Conservation (phyloP, 2,888 invertebrate genomes). For the Athalia cordata region DNA sequence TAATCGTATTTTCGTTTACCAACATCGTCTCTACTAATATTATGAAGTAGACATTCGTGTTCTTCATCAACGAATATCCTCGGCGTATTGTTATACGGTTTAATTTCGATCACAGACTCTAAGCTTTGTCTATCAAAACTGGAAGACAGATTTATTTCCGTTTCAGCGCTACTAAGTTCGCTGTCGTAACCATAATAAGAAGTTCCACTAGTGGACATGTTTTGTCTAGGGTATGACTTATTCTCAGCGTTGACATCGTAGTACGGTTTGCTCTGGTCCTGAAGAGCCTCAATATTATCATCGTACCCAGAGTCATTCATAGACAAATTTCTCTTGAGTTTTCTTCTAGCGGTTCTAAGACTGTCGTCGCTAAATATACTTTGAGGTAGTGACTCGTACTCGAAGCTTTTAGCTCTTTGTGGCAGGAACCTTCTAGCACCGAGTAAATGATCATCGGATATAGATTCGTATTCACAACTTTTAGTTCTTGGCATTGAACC, state of each 20-base stretch:
- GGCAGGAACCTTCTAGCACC: conserved; percentile 51
- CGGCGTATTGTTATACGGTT: conserved; percentile 46
- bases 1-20: conserved; percentile 61
- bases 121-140: conserved; percentile 69
- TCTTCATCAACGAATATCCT: conserved; percentile 48
- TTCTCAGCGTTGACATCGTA: conserved; percentile 68
- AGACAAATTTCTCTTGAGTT: conserved; percentile 68
- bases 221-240: conserved; percentile 53
- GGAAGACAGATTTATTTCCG: conserved; percentile 74
- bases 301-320: conserved; percentile 69
- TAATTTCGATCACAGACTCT: conserved; percentile 49
- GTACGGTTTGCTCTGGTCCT: conserved; percentile 70
- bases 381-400: conserved; percentile 67
- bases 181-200: conserved; percentile 77
- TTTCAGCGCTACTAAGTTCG: conserved; percentile 75
- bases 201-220: conserved; percentile 46
- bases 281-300: conserved; percentile 68
- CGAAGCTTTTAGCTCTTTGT: conserved; percentile 67
- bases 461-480: conserved; percentile 68
- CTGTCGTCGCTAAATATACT: conserved; percentile 73
- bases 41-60: neutral
- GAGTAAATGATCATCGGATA: conserved; percentile 44
- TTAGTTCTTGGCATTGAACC: conserved; percentile 57
- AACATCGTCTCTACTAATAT: conserved; percentile 53
- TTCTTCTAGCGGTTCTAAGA: conserved; percentile 68